Evolutionary conservation across 2,113 vertebrate genomes (phyloP).

Genomic region (Motacilla alba): DNA sequence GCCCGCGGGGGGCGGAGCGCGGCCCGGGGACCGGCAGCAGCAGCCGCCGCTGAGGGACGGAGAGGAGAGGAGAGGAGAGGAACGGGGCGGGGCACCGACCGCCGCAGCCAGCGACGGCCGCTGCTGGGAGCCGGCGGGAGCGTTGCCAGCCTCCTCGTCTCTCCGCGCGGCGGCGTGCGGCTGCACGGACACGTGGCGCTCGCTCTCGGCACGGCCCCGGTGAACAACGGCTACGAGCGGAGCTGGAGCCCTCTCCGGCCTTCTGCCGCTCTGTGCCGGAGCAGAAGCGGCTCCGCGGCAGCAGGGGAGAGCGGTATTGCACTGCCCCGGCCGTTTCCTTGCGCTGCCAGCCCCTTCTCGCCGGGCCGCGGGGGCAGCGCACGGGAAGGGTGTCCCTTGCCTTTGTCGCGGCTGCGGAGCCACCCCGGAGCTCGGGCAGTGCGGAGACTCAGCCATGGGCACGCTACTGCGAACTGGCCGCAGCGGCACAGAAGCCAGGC

Average conservation of each 20-base stretch:
- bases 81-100: rapidly evolving
- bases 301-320: too few relatives aligned
- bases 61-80: too few relatives aligned
- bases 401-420: not conserved
- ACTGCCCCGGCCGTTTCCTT: not conserved
- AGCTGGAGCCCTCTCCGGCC: not conserved
- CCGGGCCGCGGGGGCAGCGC: not conserved
- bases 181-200: not conserved
- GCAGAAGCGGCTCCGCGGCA: not conserved
- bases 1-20: not conserved
- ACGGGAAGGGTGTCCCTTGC: rapidly evolving
- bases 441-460: rapidly evolving
- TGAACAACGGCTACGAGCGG: not conserved
- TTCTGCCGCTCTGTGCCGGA: not conserved
- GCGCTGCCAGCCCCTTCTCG: not conserved
- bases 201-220: not conserved
- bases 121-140: rapidly evolving
- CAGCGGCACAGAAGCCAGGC: rapidly evolving
- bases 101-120: rapidly evolving
- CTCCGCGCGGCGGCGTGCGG: not conserved
- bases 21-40: too few relatives aligned
- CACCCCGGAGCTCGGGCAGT: rapidly evolving
- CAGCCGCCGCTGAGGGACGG: not conserved
- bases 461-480: rapidly evolving
- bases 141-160: rapidly evolving